phyloP scores from a whole-genome alignment of 2,113 vertebrate species.

The Rhinopithecus roxellana region DNA sequence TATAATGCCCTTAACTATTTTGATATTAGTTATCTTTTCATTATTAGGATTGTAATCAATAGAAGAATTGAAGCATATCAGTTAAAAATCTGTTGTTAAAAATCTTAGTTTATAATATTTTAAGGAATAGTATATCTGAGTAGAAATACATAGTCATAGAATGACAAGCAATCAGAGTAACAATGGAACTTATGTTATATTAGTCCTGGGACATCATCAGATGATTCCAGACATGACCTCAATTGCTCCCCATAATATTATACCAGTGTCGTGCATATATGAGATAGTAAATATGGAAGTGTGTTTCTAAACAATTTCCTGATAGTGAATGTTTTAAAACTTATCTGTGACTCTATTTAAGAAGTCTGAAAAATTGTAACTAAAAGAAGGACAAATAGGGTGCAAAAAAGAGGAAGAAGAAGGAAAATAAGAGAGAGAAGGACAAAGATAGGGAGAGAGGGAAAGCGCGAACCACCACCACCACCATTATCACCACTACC shows the following conservation, averaged over 20 bases:
- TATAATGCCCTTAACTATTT: not conserved
- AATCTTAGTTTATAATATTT: not conserved
- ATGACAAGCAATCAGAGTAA: not conserved
- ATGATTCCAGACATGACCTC: not conserved
- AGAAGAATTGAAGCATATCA: not conserved
- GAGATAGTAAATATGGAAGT: not conserved
- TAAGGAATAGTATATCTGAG: not conserved
- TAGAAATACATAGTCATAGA: not conserved
- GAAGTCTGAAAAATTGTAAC: not conserved
- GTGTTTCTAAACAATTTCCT: not conserved
- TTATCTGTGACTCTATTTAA: not conserved
- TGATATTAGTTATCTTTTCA: not conserved
- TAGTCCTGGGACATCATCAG: not conserved
- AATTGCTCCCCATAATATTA: not conserved
- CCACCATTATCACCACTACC: not conserved
- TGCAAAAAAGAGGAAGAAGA: not conserved
- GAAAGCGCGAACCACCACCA: not conserved
- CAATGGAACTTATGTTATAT: not conserved
- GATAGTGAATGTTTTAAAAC: not conserved
- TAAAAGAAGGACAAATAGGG: not conserved
- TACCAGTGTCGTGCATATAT: not conserved
- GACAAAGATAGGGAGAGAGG: not conserved
- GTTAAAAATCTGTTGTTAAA: not conserved
- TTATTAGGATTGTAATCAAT: not conserved
- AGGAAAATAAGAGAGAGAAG: not conserved